Conservation (phyloP, 1,140 invertebrate species). For the Ectropis grisescens region DNA sequence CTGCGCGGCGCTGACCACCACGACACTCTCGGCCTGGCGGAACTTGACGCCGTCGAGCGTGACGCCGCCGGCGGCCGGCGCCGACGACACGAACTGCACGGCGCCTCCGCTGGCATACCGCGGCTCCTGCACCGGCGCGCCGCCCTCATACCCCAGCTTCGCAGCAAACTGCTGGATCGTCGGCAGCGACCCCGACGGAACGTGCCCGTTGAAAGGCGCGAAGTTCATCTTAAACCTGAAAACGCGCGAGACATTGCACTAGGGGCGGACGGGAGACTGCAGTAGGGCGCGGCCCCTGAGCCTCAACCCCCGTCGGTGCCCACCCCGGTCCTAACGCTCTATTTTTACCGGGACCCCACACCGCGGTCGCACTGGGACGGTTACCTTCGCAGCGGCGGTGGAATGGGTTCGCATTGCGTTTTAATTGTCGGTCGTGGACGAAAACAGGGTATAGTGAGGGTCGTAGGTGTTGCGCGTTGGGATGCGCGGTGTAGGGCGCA, state of each 20-base stretch:
- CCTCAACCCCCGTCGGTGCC: conserved; percentile 61
- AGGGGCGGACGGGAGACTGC: no score
- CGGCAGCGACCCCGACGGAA: conserved; percentile 43
- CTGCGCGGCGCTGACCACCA: conserved; percentile 54
- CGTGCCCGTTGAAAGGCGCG: conserved; percentile 51
- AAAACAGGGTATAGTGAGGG: conserved; percentile 39
- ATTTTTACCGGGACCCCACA: conserved; percentile 63
- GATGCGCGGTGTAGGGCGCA: conserved; percentile 12
- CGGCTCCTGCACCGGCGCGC: conserved; percentile 36
- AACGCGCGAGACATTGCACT: conserved; percentile 14
- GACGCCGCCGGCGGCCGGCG: conserved; percentile 31
- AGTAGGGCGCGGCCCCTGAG: conserved; percentile 36
- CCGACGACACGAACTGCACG: conserved; percentile 35
- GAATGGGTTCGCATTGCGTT: conserved; percentile 36
- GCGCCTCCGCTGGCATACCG: conserved; percentile 29
- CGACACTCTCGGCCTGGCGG: conserved; percentile 57
- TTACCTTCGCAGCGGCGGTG: conserved; percentile 39
- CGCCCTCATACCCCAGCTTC: conserved; percentile 52
- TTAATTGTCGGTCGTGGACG: conserved; percentile 33
- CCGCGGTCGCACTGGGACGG: conserved; percentile 29
- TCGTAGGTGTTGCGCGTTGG: conserved; percentile 37
- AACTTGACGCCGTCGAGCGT: conserved; percentile 64
- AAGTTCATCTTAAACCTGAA: conserved; percentile 52
- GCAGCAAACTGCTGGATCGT: conserved; percentile 58
- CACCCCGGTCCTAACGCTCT: conserved; percentile 58